Base-by-base conservation (phyloP, 2,888 invertebrate species). In the Eilema griseolum region DNA sequence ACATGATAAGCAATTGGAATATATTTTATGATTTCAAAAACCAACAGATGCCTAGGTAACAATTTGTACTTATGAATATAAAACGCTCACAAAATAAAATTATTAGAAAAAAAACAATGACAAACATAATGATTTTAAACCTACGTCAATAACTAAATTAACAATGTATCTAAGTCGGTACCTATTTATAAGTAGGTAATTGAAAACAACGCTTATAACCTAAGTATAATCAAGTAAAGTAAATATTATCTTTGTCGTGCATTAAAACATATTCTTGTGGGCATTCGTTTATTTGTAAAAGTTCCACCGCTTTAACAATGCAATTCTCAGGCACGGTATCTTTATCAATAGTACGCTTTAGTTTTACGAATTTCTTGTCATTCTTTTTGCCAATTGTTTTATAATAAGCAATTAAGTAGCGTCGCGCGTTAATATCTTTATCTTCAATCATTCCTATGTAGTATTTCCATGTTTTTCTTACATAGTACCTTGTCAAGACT, bases 231-330 rank as follows among this genome's bases (percentile, higher is more conserved):
- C 61, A 61, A 31, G 31, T 20, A 73, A 73, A 73, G 70, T 73
- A 67, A 67, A 67, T n/a, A 37, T 24, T 23, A 70, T 73, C 70
- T 65, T 66, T 63, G 61, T 71, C 66, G 11, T 76, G 46, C 71
- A 76, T 71, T 63, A 76, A 63, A 69, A 73, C 71, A 65, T 71
- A 76, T 67, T 61, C 59, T 63, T 69, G 63, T 56, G 73, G 71
- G 16, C 72, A 52, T 71, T 76, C 69, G 70, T 63, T 63, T 67
- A 74, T 74, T 66, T 76, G 72, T 74, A 77, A 73, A 41, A 74
- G 66, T 71, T 77, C 67, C 65, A 74, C 69, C 57, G 65, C 60
- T 73, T 77, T 77, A 28, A 77, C 67, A 71, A 77, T 74, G 56
- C 56, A 37, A 69, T 71, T 69, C 71, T 77, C 74, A 65, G 76